Evolutionary conservation across 1,140 invertebrate genomes (phyloP).

Genomic region (Bombus affinis): DNA sequence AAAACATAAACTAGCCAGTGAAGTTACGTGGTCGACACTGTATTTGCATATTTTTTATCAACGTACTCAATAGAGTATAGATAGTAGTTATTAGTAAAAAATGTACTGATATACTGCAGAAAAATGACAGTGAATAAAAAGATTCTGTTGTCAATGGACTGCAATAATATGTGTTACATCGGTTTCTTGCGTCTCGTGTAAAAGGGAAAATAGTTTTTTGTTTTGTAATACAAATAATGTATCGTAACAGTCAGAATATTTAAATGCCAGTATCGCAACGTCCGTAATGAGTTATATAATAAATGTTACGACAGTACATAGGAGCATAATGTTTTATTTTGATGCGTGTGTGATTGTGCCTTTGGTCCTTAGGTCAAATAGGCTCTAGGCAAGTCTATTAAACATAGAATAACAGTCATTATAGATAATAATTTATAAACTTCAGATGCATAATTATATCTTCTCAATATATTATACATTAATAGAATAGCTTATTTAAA

Average conservation of each 20-base stretch:
- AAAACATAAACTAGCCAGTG: slow-evolving; percentile 20
- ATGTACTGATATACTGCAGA: slow-evolving; percentile 47
- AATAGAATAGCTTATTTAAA: slow-evolving; percentile 75
- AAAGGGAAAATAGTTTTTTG: slow-evolving; percentile 45
- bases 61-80: slow-evolving; percentile 45
- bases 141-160: slow-evolving; percentile 11
- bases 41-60: slow-evolving; percentile 3
- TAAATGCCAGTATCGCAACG: slow-evolving; percentile 65
- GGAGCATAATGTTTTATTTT: slow-evolving; percentile 79
- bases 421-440: slow-evolving; percentile 82
- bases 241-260: slow-evolving; percentile 55
- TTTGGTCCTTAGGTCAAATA: slow-evolving; percentile 81
- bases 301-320: slow-evolving; percentile 73
- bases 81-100: slow-evolving; percentile 44
- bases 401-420: slow-evolving; percentile 78
- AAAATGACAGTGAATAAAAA: slow-evolving; percentile 49
- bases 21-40: slow-evolving; percentile 29
- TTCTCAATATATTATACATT: slow-evolving; percentile 79
- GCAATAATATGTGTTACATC: slow-evolving; percentile 35
- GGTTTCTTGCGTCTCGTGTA: background rate
- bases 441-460: slow-evolving; percentile 78
- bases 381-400: slow-evolving; percentile 81
- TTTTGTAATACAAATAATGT: slow-evolving; percentile 36
- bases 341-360: slow-evolving; percentile 80
- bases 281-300: slow-evolving; percentile 61